These are phyloP conservation scores for Drosophila pachea DNA, from an alignment of 1,140 invertebrate species.

Conservation along the genomic window DNA sequence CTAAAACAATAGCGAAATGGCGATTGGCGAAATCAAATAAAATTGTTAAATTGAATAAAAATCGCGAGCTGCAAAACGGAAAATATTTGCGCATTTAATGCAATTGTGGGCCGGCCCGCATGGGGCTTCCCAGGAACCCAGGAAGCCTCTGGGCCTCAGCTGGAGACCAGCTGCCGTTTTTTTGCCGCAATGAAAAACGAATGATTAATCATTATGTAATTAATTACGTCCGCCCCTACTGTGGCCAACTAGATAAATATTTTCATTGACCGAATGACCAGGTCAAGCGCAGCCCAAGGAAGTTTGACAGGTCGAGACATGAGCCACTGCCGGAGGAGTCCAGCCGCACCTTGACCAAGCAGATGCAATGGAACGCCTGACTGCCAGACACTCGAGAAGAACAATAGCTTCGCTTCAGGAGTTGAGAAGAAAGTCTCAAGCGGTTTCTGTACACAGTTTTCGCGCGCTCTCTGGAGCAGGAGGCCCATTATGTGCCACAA, in stretches of 20 bases:
- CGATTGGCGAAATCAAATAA: conserved; percentile 66
- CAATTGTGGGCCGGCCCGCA: conserved; percentile 52
- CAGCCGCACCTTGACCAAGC: conserved; percentile 8
- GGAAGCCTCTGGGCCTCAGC: conserved; percentile 13
- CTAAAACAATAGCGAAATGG: conserved; percentile 46
- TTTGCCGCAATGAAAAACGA: conserved; percentile 15
- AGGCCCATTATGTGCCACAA: conserved; percentile 62
- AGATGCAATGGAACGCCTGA: conserved; percentile 17
- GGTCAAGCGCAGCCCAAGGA: background rate
- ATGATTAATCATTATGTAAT: conserved; percentile 47
- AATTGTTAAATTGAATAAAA: conserved; percentile 77
- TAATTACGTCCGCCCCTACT: conserved; percentile 52
- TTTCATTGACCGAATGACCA: conserved; percentile 63
- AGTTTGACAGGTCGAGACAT: no score
- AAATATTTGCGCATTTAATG: conserved; percentile 73
- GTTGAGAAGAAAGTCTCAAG: conserved; percentile 55
- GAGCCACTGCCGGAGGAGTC: no score
- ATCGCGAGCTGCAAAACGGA: conserved; percentile 65
- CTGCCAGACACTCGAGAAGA: conserved; percentile 32
- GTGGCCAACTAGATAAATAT: conserved; percentile 56
- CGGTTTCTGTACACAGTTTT: conserved; percentile 42
- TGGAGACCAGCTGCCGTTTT: conserved; percentile 23
- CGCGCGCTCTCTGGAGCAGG: conserved; percentile 37
- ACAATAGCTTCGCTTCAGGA: conserved; percentile 25
- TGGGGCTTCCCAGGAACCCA: conserved; percentile 27